Evolutionary conservation across 2,888 invertebrate species (phyloP).

Genomic region (Neoitamus cyanurus): DNA sequence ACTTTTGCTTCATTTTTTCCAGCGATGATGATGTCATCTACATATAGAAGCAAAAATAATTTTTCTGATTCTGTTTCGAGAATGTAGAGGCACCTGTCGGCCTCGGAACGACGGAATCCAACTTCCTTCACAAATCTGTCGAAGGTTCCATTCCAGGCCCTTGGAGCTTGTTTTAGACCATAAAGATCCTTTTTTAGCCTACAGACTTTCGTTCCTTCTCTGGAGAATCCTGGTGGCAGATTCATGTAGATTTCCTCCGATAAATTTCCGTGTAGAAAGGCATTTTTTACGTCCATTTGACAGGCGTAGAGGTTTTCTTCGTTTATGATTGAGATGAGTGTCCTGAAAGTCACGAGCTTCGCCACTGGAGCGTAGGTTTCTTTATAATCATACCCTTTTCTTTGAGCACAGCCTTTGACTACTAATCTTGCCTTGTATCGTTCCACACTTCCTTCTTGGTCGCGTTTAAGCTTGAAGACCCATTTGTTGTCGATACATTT

Average conservation of each 20-base stretch:
- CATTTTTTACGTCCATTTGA: neutral
- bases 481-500: constrained; percentile 54
- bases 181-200: neutral
- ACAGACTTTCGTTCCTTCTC: neutral
- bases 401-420: constrained; percentile 48
- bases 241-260: neutral
- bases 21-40: no score
- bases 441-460: constrained; percentile 47
- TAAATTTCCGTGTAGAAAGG: neutral
- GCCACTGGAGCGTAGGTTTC: neutral
- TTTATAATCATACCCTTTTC: neutral
- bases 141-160: neutral
- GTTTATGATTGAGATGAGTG: neutral
- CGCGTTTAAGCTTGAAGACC: constrained; percentile 53
- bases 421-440: constrained; percentile 50
- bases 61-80: no score
- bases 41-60: no score
- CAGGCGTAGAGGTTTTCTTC: neutral
- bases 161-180: neutral
- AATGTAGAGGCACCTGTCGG: no score
- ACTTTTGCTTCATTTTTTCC: no score
- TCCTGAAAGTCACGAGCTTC: neutral
- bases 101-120: no score
- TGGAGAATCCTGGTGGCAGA: neutral
- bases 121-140: neutral